Evolutionary conservation across 2,113 vertebrate species (phyloP), one percentile per base, ranked within the genome.

Genomic region (Rafetus swinhoei): DNA sequence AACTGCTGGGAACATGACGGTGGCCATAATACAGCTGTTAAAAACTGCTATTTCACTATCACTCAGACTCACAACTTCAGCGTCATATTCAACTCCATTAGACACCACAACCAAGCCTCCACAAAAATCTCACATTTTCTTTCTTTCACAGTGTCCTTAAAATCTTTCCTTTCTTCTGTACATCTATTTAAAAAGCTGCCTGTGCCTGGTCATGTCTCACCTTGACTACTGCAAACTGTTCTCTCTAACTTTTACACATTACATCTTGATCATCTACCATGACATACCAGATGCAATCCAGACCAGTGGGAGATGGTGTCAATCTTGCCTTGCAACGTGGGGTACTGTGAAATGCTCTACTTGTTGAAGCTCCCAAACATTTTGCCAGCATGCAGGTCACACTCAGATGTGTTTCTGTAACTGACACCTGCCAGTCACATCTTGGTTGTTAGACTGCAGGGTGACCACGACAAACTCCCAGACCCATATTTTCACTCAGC

Each of bases 91-190:
- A 84, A 27, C n/a, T 72, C 80, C 60, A 59, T 84, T 15, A 81
- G 69, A 35, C 1, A 15, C 8, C 32, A 62, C 7, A 50, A 3
- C 2, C 11, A 25, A 21, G 18, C 0, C 2, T 9, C 59, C 1
- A 0, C 0, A 84, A 74, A 90, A 89, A 92, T 52, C 54, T 32
- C 76, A 6, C 0, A 7, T 3, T 55, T 81, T 65, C 29, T 35
- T 86, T 79, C 52, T 59, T 59, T 55, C 79, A 22, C 22, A 59
- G 0, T 27, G 79, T 21, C 60, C 65, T 56, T 88, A 1, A 5
- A 39, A 92, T 5, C n/a, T 1, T 9, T 62, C n/a, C 45, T 76
- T 82, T 52, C 79, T 50, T 27, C 72, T 50, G 56, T 54, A 10
- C 88, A 76, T 69, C 9, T 39, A 21, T 22, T n/a, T 13, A 11